A percentile compares a stretch with the other conserved stretches of the same genome.
Conservation (phyloP, 2,113 vertebrate genomes). For the Oncorhynchus gorbuscha region DNA sequence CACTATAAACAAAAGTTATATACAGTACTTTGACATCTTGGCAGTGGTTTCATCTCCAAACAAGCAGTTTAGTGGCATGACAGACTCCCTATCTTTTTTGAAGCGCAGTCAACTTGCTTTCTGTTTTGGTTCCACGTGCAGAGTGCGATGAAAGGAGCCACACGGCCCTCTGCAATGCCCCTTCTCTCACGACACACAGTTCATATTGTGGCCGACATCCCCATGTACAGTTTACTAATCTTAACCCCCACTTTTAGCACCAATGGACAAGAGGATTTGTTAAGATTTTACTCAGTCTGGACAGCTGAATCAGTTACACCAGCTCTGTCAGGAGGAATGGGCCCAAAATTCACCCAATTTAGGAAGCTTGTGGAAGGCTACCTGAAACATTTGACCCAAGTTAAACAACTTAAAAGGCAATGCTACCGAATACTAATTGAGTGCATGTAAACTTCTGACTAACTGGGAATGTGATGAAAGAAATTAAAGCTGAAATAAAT, state of each 20-base stretch:
- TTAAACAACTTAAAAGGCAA: too few relatives aligned
- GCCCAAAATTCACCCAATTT: too few relatives aligned
- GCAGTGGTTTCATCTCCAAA: too few relatives aligned
- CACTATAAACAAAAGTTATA: too few relatives aligned
- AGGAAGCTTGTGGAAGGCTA: too few relatives aligned
- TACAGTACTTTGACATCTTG: too few relatives aligned
- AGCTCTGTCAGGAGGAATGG: too few relatives aligned
- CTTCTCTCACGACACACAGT: not conserved
- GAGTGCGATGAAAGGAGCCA: not conserved
- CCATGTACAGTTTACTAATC: not conserved
- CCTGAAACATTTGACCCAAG: too few relatives aligned
- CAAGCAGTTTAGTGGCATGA: not conserved
- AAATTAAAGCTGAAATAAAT: too few relatives aligned
- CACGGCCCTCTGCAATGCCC: not conserved
- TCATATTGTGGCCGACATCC: not conserved
- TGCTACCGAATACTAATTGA: too few relatives aligned
- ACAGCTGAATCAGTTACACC: not conserved
- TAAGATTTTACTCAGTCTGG: constrained; percentile 1
- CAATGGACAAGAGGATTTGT: constrained; percentile 7
- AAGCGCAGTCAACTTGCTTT: not conserved
- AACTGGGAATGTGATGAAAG: too few relatives aligned
- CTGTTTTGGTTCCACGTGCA: not conserved
- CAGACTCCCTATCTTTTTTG: not conserved
- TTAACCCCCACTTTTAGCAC: constrained; percentile 16
- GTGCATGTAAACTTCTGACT: too few relatives aligned